Evolutionary conservation across 2,113 vertebrate genomes (phyloP).

Genomic region (Gopherus flavomarginatus): DNA sequence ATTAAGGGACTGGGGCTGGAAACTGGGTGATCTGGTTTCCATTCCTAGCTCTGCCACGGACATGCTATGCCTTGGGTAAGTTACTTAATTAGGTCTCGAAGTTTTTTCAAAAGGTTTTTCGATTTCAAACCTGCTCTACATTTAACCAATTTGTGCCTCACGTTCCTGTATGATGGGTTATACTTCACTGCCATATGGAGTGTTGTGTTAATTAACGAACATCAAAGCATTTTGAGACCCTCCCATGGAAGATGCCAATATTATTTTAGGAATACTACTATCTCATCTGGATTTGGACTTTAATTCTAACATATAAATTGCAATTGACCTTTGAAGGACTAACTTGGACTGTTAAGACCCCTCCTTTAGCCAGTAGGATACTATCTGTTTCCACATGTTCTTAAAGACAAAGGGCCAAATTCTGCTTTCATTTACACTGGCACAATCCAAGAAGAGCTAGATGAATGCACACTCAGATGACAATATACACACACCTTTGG

Average conservation of each 20-base stretch:
- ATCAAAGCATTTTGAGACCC: no score
- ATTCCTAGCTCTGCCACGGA: not conserved
- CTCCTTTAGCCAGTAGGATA: not conserved
- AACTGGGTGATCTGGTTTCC: accelerated
- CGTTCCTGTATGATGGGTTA: not conserved
- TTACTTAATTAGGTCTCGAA: not conserved
- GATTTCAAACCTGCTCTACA: constrained; percentile 22
- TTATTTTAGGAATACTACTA: not conserved
- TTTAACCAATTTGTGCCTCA: constrained; percentile 19
- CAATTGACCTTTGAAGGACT: not conserved
- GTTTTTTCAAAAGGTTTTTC: not conserved
- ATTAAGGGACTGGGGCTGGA: not conserved
- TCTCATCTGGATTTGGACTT: not conserved
- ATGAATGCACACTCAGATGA: not conserved
- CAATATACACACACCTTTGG: not conserved
- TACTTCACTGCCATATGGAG: not conserved
- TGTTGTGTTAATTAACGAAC: not conserved
- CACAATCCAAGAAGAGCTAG: not conserved
- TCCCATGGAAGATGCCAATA: no score
- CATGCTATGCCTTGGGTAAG: constrained; percentile 3
- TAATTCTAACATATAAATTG: not conserved
- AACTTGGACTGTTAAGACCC: not conserved
- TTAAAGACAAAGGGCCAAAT: not conserved
- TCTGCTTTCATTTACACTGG: not conserved
- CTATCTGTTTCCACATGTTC: not conserved